These are phyloP conservation scores for Atrichornis clamosus DNA, from an alignment of 2,113 vertebrate species.

Conservation along the genomic window DNA sequence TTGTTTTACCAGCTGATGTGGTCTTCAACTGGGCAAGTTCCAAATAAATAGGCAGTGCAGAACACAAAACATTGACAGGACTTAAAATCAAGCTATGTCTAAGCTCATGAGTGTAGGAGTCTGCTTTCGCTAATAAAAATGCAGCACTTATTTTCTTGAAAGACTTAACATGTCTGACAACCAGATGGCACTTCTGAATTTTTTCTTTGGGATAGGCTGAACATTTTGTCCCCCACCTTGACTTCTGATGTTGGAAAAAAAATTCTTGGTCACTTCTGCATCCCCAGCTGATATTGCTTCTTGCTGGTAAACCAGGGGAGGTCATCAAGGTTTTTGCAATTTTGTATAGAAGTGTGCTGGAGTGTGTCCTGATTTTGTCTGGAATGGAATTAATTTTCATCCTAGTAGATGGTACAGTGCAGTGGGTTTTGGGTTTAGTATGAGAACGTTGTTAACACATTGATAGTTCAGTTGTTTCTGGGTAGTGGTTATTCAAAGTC, in stretches of 20 bases:
- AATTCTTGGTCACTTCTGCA: background rate
- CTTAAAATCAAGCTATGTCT: background rate
- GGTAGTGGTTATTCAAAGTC: background rate
- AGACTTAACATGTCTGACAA: background rate
- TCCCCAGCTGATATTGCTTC: background rate
- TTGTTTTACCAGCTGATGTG: background rate
- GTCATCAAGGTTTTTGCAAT: background rate
- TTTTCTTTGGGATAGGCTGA: background rate
- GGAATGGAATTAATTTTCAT: background rate
- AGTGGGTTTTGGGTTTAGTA: background rate
- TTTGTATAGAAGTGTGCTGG: background rate
- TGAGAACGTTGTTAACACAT: background rate
- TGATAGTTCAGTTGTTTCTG: background rate
- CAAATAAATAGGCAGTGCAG: background rate
- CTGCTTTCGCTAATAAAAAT: background rate
- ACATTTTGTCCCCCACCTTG: background rate
- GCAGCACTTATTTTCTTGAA: background rate
- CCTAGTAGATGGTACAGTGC: background rate
- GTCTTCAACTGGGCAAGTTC: background rate
- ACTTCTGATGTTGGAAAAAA: background rate
- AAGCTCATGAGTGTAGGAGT: background rate
- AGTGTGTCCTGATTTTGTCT: background rate
- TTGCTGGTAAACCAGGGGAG: background rate
- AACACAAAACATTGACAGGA: background rate
- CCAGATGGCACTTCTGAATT: background rate